Base-by-base conservation (phyloP, 2,113 vertebrate genomes). In the Cyprinus carpio region DNA sequence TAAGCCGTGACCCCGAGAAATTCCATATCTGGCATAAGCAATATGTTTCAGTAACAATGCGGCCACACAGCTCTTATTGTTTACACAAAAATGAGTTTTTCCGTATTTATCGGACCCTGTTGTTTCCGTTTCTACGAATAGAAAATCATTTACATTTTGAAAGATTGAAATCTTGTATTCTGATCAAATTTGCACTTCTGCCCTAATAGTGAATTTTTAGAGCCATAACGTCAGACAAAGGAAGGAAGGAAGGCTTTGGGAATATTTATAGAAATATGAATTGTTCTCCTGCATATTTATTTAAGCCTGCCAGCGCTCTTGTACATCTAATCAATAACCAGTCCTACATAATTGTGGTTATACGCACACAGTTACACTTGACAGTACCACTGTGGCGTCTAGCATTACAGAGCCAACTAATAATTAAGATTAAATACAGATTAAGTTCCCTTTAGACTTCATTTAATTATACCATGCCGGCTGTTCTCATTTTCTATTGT, bases 371-470 rank as follows among this genome's bases (percentile, higher is more conserved):
- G 43, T 80, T 80, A 80, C 77, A 80, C 37, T 81, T 81, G n/a
- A 46, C 58, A 65, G 37, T 81, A 65, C 37, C 15, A 16, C 58
- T 46, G 31, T 79, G 31, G 54, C 76, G 10, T 37, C 12, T 27
- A 81, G 78, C 58, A 64, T 80, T 64, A 65, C 4, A 43, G 34
- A 81, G 40, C 58, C 58, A 46, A 46, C 37, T 81, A 69, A 29
- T 51, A 69, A 82, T 69, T 69, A 82, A 82, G 80, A 82, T 56
- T 81, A 40, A 75, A 84, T 81, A 67, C 31, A 64, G 56, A 64
- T 69, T 71, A 29, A 31, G 46, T 46, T 67, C 60, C 15, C 49
- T 74, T 89, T 87, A 86, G 64, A 69, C 80, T 51, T n/a, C 27
- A 64, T 81, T 81, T 69, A 69, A 82, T 82, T 69, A 51, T n/a